These are phyloP conservation scores for Dendrolimus pini DNA, from an alignment of 2,888 invertebrate genomes.

Conservation along the genomic window DNA sequence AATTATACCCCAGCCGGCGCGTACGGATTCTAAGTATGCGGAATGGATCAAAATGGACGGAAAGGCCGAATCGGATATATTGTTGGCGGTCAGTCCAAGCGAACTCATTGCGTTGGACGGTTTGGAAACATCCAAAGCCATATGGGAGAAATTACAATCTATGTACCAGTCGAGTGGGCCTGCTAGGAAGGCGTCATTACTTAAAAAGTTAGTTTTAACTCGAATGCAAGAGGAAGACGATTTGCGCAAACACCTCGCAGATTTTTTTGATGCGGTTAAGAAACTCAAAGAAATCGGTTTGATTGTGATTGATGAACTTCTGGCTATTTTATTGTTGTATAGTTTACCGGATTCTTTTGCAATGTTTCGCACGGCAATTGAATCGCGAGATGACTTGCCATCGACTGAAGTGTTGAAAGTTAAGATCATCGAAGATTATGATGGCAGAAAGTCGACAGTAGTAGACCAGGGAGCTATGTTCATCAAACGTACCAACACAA, in stretches of 20 bases:
- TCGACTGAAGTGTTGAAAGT: constrained; percentile 12
- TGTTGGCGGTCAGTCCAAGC: constrained; percentile 2
- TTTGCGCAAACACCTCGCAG: not conserved
- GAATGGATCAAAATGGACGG: constrained; percentile 1
- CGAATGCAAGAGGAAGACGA: constrained; percentile 4
- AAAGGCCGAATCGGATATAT: constrained; percentile 4
- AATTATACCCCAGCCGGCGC: constrained; percentile 1
- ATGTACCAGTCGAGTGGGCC: constrained; percentile 3
- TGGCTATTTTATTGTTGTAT: constrained; percentile 6
- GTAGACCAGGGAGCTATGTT: not conserved
- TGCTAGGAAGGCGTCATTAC: constrained; percentile 4
- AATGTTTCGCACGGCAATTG: constrained; percentile 16
- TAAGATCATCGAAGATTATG: constrained; percentile 11
- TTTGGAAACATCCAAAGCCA: too few species aligned
- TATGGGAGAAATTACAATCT: not conserved
- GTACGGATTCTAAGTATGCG: constrained; percentile 1
- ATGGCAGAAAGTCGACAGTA: not conserved
- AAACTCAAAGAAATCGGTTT: too few species aligned
- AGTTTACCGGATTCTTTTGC: constrained; percentile 14
- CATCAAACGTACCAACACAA: constrained; percentile 2
- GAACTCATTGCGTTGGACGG: not conserved
- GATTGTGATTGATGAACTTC: too few species aligned
- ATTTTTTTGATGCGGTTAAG: too few species aligned
- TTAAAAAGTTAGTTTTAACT: constrained; percentile 4
- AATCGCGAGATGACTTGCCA: constrained; percentile 15